Conservation (phyloP, 2,113 vertebrate species). For the Mobula hypostoma region DNA sequence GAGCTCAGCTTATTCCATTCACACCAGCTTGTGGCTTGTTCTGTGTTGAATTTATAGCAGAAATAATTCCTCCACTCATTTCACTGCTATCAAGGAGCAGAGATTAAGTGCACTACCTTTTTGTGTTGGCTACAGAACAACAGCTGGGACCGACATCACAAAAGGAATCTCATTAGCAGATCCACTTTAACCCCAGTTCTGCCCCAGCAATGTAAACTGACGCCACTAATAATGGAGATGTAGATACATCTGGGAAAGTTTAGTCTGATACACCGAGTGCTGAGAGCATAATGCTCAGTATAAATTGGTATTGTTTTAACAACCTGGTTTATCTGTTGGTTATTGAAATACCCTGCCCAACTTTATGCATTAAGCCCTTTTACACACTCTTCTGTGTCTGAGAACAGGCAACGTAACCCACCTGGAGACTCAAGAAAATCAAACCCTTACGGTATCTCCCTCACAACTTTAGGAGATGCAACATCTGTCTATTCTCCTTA, state of each 20-base stretch:
- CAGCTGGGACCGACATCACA: slow-evolving; percentile 6
- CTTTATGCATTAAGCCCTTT: background rate
- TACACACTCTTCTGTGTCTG: background rate
- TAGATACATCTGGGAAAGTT: slow-evolving; percentile 20
- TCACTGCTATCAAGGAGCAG: background rate
- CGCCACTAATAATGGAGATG: background rate
- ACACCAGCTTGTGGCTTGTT: background rate
- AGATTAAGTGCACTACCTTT: background rate
- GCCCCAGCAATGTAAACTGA: slow-evolving; percentile 3
- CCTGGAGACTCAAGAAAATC: too few relatives aligned
- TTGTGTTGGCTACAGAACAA: slow-evolving; percentile 11
- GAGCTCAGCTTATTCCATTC: background rate
- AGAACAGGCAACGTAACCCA: too few relatives aligned
- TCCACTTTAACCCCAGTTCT: slow-evolving; percentile 17
- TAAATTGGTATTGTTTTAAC: background rate
- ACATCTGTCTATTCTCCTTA: too few relatives aligned
- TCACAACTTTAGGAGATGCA: too few relatives aligned
- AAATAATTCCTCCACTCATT: background rate
- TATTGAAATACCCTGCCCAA: background rate
- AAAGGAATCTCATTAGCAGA: background rate
- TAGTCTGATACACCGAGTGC: slow-evolving; percentile 2
- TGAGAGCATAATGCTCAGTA: background rate
- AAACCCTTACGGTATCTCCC: too few relatives aligned
- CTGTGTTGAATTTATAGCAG: background rate
- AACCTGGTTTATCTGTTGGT: background rate